phyloP scores from a whole-genome alignment of 2,113 vertebrate species.

The Phycodurus eques region DNA sequence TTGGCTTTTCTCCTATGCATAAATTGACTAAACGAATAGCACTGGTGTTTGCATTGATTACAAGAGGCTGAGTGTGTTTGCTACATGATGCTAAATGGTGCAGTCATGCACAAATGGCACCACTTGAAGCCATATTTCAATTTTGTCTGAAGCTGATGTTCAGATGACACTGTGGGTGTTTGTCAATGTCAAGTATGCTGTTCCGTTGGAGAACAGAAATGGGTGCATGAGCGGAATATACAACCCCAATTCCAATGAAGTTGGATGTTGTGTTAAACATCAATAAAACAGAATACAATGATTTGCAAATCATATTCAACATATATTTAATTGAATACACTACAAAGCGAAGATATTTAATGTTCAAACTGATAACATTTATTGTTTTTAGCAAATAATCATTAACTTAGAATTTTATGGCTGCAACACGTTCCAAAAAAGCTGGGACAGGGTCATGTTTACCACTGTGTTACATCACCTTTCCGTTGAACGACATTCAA shows the following conservation, averaged over 20 bases:
- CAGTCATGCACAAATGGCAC: conserved; percentile 35
- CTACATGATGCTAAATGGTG: conserved; percentile 5
- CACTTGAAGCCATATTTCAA: conserved; percentile 18
- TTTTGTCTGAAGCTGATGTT: conserved; percentile 26
- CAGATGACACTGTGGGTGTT: conserved; percentile 41
- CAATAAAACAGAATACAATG: no score
- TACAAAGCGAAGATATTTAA: no score
- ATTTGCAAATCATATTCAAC: no score
- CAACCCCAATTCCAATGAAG: background rate
- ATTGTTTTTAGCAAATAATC: no score
- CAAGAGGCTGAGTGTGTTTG: conserved; percentile 6
- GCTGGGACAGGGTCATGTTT: no score
- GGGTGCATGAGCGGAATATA: background rate
- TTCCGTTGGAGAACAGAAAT: background rate
- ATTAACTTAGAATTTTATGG: no score
- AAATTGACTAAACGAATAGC: conserved; percentile 20
- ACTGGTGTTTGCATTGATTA: conserved; percentile 17
- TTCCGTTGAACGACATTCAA: no score
- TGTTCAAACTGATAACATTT: no score
- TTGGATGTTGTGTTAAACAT: no score
- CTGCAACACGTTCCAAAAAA: no score
- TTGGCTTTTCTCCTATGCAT: conserved; percentile 7
- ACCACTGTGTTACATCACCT: no score
- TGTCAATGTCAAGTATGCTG: conserved; percentile 29
- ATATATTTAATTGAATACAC: no score